phyloP scores from a whole-genome alignment of 2,113 vertebrate genomes.

The Budorcas taxicolor region DNA sequence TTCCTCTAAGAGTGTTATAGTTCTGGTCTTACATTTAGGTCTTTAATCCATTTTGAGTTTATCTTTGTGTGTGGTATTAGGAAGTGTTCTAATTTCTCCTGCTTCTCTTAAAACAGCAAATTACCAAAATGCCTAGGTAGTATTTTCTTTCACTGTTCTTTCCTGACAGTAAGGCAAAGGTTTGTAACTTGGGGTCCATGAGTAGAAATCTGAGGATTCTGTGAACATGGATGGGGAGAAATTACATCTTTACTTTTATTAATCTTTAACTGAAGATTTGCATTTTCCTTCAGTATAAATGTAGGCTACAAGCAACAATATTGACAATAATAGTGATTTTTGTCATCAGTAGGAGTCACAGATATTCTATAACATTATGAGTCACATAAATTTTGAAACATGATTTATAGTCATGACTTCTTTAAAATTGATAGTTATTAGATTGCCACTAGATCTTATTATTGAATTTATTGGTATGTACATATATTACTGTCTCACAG shows the following conservation, averaged over 20 bases:
- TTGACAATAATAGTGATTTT: background rate
- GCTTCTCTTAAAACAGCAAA: background rate
- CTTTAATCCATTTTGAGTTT: background rate
- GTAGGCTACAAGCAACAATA: background rate
- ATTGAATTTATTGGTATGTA: background rate
- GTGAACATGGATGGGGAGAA: background rate
- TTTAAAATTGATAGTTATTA: background rate
- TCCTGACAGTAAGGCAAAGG: background rate
- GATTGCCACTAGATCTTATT: background rate
- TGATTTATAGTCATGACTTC: background rate
- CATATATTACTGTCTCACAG: background rate
- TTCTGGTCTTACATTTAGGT: background rate
- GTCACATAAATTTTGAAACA: background rate
- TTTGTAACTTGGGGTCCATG: background rate
- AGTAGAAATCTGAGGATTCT: background rate
- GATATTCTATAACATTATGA: background rate
- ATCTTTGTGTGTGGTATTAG: background rate
- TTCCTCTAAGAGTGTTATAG: background rate
- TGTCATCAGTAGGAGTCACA: background rate
- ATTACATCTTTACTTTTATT: background rate
- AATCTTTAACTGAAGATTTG: background rate
- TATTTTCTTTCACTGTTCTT: background rate
- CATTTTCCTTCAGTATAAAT: background rate
- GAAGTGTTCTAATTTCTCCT: background rate
- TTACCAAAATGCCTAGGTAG: background rate